Evolutionary conservation across 2,113 vertebrate genomes (phyloP).

Genomic region (Isichthys henryi): DNA sequence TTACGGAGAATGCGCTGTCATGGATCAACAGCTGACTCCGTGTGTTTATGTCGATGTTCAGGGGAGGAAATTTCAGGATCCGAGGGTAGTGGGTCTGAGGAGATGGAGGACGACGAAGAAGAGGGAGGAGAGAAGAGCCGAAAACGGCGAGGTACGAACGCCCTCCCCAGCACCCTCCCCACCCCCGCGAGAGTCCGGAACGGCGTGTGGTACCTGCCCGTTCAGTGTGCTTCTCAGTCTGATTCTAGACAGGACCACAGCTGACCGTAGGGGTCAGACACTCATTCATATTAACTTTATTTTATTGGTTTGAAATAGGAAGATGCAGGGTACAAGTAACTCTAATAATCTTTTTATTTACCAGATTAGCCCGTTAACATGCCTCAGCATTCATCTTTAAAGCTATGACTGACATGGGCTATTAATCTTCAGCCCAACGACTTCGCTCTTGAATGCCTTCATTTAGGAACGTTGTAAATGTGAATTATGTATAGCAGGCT

Average conservation of each 20-base stretch:
- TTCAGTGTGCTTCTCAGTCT: neutral
- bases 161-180: too few species aligned
- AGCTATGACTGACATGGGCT: neutral
- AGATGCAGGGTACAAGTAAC: neutral
- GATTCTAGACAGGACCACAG: neutral
- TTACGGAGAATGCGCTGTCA: neutral
- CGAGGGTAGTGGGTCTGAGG: slow-evolving; percentile 84
- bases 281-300: neutral
- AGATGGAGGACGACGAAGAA: slow-evolving; percentile 83
- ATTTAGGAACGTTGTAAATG: neutral
- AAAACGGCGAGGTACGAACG: slow-evolving; percentile 70
- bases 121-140: slow-evolving; percentile 80
- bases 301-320: neutral
- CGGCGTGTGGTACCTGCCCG: neutral
- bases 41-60: neutral
- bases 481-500: neutral
- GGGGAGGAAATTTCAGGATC: slow-evolving; percentile 68
- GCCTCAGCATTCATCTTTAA: neutral
- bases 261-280: neutral
- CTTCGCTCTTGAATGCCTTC: neutral
- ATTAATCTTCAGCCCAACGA: neutral
- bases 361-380: neutral
- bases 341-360: neutral
- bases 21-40: neutral
- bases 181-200: neutral